Evolutionary conservation across 2,888 invertebrate genomes (phyloP), one percentile per base, ranked within the genome.

Genomic region (Morinoia aosen): DNA sequence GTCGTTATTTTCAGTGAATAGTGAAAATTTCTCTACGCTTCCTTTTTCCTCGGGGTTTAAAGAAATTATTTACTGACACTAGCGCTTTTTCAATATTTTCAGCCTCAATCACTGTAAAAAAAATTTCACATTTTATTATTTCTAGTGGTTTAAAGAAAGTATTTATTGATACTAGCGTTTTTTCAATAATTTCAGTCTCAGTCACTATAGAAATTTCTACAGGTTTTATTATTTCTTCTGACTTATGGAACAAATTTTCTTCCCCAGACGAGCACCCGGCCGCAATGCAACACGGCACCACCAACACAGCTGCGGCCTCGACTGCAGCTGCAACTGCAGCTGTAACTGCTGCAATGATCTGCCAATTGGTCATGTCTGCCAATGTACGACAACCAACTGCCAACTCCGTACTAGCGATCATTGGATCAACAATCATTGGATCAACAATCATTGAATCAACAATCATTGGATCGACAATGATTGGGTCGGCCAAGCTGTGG

Each of bases 251-350:
- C 61, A 33, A 33, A 25, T 76, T 76, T 76, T 25, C 33, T 76
- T 57, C 33, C 19, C 0, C 93, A 93, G 93, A 93, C 58, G 93
- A 93, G 93, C 93, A 93, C 48, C 93, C 93, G 0, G 93, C 93
- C 12, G 93, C 93, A 57, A 93, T 93, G 93, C 93, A 93, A 33
- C 93, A 93, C 57, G 93, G 93, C 58, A 93, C 93, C 16, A 93
- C 93, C 93, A 93, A 93, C 57, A 33, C 33, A 57, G 93, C 57
- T n/a, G 57, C 58, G 2, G 93, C 93, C 19, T 7, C 48, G 10
- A 90, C 90, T 19, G 93, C 57, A 19, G 93, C 93, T 25, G 58
- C 93, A n/a, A 56, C 56, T 19, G 39, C 93, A 93, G 57, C 93
- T 25, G 93, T 33, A 57, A 93, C 93, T 48, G 57, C 93, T 57